These are phyloP conservation scores for Aurelia sp. DNA, from an alignment of 30 jellyfish, hydroid and myxozoan species.

Conservation along the genomic window DNA sequence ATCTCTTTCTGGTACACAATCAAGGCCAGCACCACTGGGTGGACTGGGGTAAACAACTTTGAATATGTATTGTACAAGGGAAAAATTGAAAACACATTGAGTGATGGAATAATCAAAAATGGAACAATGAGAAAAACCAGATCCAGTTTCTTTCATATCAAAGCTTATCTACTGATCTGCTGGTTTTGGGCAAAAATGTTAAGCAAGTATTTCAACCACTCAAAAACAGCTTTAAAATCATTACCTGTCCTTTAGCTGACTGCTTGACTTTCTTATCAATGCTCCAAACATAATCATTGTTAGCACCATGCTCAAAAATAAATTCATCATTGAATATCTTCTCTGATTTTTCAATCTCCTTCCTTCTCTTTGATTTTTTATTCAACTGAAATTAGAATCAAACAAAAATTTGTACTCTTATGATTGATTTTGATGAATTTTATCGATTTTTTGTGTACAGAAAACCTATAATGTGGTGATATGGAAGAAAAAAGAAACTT, in stretches of 20 bases:
- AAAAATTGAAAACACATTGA: neutral
- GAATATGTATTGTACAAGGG: too few relatives aligned
- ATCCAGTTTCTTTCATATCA: too few relatives aligned
- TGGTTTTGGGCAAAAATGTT: neutral
- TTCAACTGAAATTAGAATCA: neutral
- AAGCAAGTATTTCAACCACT: neutral
- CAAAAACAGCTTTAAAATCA: neutral
- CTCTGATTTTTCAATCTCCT: neutral
- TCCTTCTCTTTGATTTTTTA: conserved; percentile 1
- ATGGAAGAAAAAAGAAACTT: too few relatives aligned
- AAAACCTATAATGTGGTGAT: too few relatives aligned
- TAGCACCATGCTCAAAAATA: conserved; percentile 28
- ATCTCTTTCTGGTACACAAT: too few relatives aligned
- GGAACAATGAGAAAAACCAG: too few relatives aligned
- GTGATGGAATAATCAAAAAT: too few relatives aligned
- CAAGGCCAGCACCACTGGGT: too few relatives aligned
- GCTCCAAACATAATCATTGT: conserved; percentile 57
- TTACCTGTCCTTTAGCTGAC: conserved; percentile 74
- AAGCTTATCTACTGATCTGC: neutral
- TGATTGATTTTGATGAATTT: too few relatives aligned
- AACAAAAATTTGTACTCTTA: too few relatives aligned
- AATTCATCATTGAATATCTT: conserved; percentile 65
- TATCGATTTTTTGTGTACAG: too few relatives aligned
- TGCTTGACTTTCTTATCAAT: conserved; percentile 48
- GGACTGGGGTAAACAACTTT: too few relatives aligned